Evolutionary conservation across 2,888 invertebrate genomes (phyloP).

Genomic region (Tanaodytes sp.): DNA sequence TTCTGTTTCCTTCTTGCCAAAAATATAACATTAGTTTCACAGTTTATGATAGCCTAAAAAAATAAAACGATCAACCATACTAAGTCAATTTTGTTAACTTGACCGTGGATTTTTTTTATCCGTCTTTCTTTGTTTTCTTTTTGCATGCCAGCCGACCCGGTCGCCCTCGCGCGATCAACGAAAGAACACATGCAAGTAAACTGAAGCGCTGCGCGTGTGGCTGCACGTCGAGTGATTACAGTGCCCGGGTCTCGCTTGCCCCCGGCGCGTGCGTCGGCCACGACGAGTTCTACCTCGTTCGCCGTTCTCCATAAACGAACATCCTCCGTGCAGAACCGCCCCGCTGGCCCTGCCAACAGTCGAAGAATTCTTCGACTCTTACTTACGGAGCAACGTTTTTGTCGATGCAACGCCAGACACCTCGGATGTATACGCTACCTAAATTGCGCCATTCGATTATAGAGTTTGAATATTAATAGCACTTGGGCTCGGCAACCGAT

Average conservation of each 20-base stretch:
- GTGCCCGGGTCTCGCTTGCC: slow-evolving; percentile 71
- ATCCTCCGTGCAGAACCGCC: slow-evolving; percentile 42
- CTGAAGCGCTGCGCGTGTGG: slow-evolving; percentile 25
- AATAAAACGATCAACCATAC: too few species aligned
- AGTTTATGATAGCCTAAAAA: too few species aligned
- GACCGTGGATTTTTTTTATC: too few species aligned
- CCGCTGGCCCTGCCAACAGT: slow-evolving; percentile 24
- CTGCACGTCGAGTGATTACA: slow-evolving; percentile 69
- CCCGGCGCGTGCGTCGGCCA: slow-evolving; percentile 72
- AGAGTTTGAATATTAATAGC: slow-evolving; percentile 30
- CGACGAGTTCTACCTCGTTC: slow-evolving; percentile 55
- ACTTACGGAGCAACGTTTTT: slow-evolving; percentile 24
- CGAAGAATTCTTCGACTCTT: slow-evolving; percentile 29
- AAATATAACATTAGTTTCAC: too few species aligned
- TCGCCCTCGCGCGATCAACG: slow-evolving; percentile 14
- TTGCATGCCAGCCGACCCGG: too few species aligned
- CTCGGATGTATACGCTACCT: slow-evolving; percentile 15
- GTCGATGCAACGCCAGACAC: slow-evolving; percentile 12
- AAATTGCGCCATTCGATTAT: slow-evolving; percentile 33
- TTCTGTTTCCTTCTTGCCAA: too few species aligned
- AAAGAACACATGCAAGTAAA: slow-evolving; percentile 19
- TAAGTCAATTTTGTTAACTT: too few species aligned
- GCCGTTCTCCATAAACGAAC: slow-evolving; percentile 46
- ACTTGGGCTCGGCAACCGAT: neutral
- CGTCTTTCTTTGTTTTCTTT: too few species aligned